phyloP scores from a whole-genome alignment of 2,113 vertebrate genomes.

The Ciconia maguari region DNA sequence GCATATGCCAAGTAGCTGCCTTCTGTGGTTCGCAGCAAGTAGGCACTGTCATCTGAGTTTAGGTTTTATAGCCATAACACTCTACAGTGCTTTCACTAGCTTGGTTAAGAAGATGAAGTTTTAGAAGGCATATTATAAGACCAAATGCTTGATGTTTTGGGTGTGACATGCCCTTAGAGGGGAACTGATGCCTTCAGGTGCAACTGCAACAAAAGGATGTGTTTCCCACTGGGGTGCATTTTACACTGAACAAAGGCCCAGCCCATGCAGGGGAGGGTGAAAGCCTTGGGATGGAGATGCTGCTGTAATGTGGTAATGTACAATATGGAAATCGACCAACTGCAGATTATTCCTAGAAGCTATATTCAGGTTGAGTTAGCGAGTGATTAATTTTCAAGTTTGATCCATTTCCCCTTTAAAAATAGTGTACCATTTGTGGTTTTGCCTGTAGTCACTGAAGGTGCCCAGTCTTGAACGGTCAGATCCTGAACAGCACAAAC shows the following conservation, averaged over 20 bases:
- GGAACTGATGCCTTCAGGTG: neutral
- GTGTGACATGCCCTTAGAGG: neutral
- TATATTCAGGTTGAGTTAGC: neutral
- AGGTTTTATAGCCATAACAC: neutral
- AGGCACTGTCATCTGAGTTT: neutral
- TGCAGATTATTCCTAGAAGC: neutral
- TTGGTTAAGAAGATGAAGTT: neutral
- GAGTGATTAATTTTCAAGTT: neutral
- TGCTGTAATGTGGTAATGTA: neutral
- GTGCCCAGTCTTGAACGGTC: neutral
- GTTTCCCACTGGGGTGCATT: neutral
- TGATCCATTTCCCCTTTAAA: neutral
- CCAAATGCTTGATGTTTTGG: neutral
- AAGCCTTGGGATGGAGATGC: neutral
- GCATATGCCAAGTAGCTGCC: neutral
- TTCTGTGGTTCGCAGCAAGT: neutral
- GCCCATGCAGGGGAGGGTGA: neutral
- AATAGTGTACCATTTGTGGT: neutral
- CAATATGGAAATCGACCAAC: neutral
- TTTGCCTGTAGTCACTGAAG: neutral
- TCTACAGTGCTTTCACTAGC: neutral
- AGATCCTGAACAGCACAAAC: neutral
- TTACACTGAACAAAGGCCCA: neutral
- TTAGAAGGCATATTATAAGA: neutral
- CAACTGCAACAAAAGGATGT: neutral